These are phyloP conservation scores for Baryphthengus martii DNA, from an alignment of 2,113 vertebrate genomes.

Conservation along the genomic window DNA sequence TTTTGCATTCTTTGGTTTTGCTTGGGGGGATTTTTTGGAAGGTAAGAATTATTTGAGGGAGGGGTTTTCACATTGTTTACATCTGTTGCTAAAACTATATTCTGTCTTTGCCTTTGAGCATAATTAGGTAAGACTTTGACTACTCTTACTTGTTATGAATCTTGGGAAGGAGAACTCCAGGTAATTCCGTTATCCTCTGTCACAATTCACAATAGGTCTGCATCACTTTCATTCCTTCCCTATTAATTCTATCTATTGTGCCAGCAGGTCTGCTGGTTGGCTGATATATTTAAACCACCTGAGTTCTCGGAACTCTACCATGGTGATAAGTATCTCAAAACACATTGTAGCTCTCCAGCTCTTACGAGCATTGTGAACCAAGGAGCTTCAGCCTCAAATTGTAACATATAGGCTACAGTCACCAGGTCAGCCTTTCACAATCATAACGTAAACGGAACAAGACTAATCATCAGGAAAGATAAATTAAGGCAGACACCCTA, in stretches of 20 bases:
- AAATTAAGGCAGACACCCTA: neutral
- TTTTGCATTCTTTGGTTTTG: neutral
- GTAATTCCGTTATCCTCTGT: neutral
- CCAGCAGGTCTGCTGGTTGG: neutral
- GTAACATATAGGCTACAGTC: neutral
- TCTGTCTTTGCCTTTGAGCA: neutral
- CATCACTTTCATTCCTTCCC: neutral
- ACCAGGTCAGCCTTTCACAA: constrained; percentile 3
- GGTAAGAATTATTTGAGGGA: neutral
- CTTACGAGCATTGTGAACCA: neutral
- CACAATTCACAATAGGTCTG: neutral
- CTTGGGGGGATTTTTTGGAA: neutral
- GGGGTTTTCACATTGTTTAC: neutral
- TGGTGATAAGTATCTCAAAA: neutral
- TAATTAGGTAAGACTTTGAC: neutral
- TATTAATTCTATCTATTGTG: neutral
- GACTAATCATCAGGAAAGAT: constrained; percentile 20
- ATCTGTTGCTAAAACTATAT: neutral
- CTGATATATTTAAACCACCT: neutral
- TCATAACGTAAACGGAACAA: neutral
- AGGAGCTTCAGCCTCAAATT: neutral
- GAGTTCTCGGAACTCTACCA: neutral
- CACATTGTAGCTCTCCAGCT: neutral
- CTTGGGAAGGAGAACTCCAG: neutral
- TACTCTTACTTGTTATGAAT: neutral